These are phyloP conservation scores for Drosophila pseudotakahashii DNA, from an alignment of 2,888 invertebrate species.

Conservation along the genomic window DNA sequence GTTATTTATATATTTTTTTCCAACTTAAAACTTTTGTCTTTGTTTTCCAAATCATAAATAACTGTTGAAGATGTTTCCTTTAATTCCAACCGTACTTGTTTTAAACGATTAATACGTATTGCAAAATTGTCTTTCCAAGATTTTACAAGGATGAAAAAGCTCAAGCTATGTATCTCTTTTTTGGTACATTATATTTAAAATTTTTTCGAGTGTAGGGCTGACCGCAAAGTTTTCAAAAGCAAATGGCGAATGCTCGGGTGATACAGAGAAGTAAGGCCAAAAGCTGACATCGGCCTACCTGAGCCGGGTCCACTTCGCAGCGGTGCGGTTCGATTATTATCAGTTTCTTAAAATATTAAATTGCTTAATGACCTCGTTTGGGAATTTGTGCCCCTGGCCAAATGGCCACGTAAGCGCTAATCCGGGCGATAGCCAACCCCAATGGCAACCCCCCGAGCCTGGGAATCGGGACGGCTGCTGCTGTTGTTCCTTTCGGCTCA, in stretches of 20 bases:
- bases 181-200: too few species aligned
- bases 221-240: conserved; percentile 43
- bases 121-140: too few species aligned
- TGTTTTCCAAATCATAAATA: too few species aligned
- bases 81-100: too few species aligned
- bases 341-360: conserved; percentile 77
- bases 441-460: conserved; percentile 34
- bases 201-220: conserved; percentile 11
- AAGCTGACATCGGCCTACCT: conserved; percentile 49
- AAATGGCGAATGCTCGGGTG: conserved; percentile 11
- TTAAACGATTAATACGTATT: too few species aligned
- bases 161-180: too few species aligned
- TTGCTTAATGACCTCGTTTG: conserved; percentile 78
- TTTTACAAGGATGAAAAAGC: too few species aligned
- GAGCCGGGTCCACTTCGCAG: conserved; percentile 20
- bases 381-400: conserved; percentile 47
- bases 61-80: too few species aligned
- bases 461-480: conserved; percentile 70
- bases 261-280: conserved; percentile 31
- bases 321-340: conserved; percentile 71
- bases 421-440: conserved; percentile 16
- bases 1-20: too few species aligned
- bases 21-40: too few species aligned
- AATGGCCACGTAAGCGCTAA: conserved; percentile 69
- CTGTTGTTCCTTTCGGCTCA: conserved; percentile 32